Percentiles rank a stretch among this genome's conserved stretches.
Conservation (phyloP, 35 echinoderm and acorn worm species). For the Holothuria glaberrima region DNA sequence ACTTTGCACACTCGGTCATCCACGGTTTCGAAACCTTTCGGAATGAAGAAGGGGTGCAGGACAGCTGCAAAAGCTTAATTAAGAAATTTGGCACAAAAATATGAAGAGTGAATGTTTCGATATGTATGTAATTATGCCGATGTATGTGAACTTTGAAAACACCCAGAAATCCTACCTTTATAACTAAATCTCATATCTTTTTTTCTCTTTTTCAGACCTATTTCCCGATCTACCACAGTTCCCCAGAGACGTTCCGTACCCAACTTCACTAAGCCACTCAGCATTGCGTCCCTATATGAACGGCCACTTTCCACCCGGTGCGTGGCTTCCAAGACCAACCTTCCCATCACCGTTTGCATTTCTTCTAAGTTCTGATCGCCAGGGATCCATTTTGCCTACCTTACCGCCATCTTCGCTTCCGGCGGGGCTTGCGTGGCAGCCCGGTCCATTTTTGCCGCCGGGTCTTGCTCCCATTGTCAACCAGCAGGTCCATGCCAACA, state of each 20-base stretch:
- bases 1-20: too few species aligned
- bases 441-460: conserved; percentile 50
- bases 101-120: not conserved
- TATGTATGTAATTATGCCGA: not conserved
- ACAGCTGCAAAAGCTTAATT: not conserved
- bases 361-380: conserved; percentile 51
- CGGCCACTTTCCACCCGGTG: conserved; percentile 46
- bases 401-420: conserved; percentile 44
- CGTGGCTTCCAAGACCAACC: conserved; percentile 31
- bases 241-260: conserved; percentile 33
- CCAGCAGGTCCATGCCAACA: conserved; percentile 77
- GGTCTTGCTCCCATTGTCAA: conserved; percentile 54
- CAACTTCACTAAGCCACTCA: conserved; percentile 25
- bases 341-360: conserved; percentile 55
- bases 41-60: too few species aligned
- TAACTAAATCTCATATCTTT: not conserved
- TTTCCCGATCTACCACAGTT: conserved; percentile 52
- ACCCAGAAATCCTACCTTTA: not conserved
- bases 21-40: too few species aligned
- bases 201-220: conserved; percentile 21
- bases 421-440: conserved; percentile 51
- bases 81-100: not conserved
- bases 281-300: conserved; percentile 51
- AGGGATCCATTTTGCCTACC: conserved; percentile 53
- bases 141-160: too few species aligned